Evolutionary conservation across 2,113 vertebrate genomes (phyloP).

Genomic region (Callorhinus ursinus): DNA sequence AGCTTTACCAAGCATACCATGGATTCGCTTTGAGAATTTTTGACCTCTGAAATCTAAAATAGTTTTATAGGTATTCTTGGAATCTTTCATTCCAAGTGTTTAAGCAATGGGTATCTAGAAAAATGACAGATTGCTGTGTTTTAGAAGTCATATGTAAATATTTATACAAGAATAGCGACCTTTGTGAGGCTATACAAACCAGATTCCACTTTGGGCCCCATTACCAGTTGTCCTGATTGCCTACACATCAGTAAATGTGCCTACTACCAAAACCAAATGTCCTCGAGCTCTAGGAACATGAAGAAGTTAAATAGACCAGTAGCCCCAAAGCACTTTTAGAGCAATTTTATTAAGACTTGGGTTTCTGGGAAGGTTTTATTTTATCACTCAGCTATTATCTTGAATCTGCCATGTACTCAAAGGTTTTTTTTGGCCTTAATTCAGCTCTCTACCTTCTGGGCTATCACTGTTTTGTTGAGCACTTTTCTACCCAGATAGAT

Average conservation of each 20-base stretch:
- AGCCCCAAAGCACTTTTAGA: neutral
- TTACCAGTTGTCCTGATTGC: neutral
- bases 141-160: constrained; percentile 27
- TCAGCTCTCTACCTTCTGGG: constrained; percentile 47
- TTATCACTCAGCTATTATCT: constrained; percentile 73
- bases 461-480: constrained; percentile 37
- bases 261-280: neutral
- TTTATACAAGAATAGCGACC: neutral
- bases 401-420: constrained; percentile 56
- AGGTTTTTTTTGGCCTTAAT: constrained; percentile 58
- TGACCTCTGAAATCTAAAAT: constrained; percentile 58
- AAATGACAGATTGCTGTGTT: constrained; percentile 18
- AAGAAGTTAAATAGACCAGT: neutral
- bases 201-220: neutral
- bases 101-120: constrained; percentile 35
- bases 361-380: constrained; percentile 74
- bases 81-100: constrained; percentile 32
- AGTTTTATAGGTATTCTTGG: constrained; percentile 62
- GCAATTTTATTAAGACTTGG: constrained; percentile 47
- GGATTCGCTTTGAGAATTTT: constrained; percentile 57
- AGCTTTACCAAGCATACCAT: neutral
- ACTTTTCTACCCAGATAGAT: constrained; percentile 57
- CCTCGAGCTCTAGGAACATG: neutral
- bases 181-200: neutral
- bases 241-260: neutral